phyloP scores from a whole-genome alignment of 2,888 invertebrate species.

The Diplolepis rosae region DNA sequence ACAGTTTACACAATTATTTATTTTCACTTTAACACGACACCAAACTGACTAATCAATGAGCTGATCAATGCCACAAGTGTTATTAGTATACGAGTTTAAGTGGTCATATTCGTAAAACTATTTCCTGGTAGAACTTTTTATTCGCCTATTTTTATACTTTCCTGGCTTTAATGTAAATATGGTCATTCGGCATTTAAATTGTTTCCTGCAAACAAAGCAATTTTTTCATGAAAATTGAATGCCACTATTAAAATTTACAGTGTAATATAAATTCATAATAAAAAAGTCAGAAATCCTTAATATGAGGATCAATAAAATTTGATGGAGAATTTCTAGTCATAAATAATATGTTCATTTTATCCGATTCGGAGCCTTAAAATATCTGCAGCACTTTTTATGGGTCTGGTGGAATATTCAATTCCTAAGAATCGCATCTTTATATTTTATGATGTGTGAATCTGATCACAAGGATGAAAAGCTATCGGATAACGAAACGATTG shows the following conservation, averaged over 20 bases:
- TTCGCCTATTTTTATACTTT: too few relatives aligned
- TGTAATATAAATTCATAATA: too few relatives aligned
- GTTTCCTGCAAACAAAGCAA: too few relatives aligned
- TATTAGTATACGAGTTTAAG: background rate
- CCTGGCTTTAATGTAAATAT: too few relatives aligned
- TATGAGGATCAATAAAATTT: background rate
- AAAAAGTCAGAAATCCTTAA: background rate
- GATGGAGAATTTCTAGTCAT: background rate
- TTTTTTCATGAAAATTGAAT: background rate
- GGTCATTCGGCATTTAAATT: too few relatives aligned
- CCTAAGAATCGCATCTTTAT: slow-evolving; percentile 5
- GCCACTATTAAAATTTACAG: background rate
- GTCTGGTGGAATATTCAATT: background rate
- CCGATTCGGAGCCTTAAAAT: background rate
- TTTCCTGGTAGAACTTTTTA: background rate
- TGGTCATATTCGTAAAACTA: background rate
- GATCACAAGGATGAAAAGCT: slow-evolving; percentile 9
- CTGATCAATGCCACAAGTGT: background rate
- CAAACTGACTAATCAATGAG: slow-evolving; percentile 18
- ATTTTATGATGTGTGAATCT: slow-evolving; percentile 26
- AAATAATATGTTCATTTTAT: slow-evolving; percentile 18
- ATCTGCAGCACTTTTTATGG: slow-evolving; percentile 9
- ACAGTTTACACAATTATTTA: background rate
- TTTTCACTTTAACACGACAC: background rate
- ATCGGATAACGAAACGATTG: background rate